A percentile compares a stretch with the other conserved stretches of the same genome.
Evolutionary conservation across 2,888 invertebrate species (phyloP).

Genomic region (Drosophila austrosaltans): DNA sequence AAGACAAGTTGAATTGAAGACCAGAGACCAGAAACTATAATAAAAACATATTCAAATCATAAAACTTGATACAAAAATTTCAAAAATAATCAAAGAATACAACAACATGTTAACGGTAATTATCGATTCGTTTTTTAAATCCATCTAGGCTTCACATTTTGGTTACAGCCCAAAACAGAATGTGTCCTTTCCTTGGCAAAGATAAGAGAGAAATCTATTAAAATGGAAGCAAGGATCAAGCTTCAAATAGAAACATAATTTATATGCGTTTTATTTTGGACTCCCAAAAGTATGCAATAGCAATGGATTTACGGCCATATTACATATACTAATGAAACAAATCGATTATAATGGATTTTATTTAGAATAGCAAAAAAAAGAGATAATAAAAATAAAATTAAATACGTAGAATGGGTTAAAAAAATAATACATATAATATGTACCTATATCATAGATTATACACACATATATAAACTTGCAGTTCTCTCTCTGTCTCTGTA

Average conservation of each 20-base stretch:
- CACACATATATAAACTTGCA: constrained; percentile 46
- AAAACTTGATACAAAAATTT: background rate
- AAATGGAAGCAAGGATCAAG: too few relatives aligned
- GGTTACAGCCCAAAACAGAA: too few relatives aligned
- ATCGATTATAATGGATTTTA: constrained; percentile 33
- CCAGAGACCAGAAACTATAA: constrained; percentile 1
- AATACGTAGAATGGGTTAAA: constrained; percentile 39
- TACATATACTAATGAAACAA: background rate
- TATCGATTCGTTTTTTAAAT: background rate
- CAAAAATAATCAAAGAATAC: background rate
- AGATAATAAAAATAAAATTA: constrained; percentile 31
- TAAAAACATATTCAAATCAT: background rate
- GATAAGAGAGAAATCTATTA: too few relatives aligned
- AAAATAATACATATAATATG: constrained; percentile 62
- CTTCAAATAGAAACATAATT: too few relatives aligned
- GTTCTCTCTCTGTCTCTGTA: constrained; percentile 1
- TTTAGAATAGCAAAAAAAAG: constrained; percentile 36
- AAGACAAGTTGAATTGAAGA: background rate
- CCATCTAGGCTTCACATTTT: too few relatives aligned
- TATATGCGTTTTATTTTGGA: background rate
- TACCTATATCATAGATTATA: constrained; percentile 57
- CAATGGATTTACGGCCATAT: background rate
- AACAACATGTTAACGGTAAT: background rate
- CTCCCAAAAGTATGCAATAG: constrained; percentile 8
- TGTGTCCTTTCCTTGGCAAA: too few relatives aligned